Percentiles rank a stretch among this genome's conserved stretches.
phyloP scores from a whole-genome alignment of 2,797 vertebrate species.

The Serranus cabrilla region DNA sequence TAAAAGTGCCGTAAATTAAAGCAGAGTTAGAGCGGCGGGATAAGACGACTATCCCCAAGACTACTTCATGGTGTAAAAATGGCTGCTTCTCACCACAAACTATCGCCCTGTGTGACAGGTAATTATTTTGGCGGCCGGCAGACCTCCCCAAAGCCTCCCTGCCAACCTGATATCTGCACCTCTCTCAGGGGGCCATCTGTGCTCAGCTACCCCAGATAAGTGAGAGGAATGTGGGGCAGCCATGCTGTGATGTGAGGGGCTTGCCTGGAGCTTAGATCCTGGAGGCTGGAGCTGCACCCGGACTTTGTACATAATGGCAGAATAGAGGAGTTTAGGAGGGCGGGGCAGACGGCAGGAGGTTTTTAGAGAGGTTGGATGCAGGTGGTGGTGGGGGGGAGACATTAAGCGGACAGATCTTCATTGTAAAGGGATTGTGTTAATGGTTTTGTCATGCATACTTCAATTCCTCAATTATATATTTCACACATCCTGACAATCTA shows the following conservation, averaged over 20 bases:
- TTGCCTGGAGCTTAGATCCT: conserved; percentile 52
- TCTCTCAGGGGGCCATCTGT: conserved; percentile 68
- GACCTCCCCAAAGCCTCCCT: conserved; percentile 55
- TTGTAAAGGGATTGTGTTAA: too few species aligned
- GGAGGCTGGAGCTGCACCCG: conserved; percentile 42
- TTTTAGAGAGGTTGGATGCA: conserved; percentile 21
- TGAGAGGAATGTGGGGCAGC: conserved; percentile 73
- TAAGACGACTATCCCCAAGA: conserved; percentile 51
- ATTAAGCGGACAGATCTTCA: too few species aligned
- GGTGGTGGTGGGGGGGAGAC: conserved; percentile 19
- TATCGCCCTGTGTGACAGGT: conserved; percentile 75
- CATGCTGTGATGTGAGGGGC: conserved; percentile 55
- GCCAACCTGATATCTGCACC: conserved; percentile 56
- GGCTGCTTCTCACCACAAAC: conserved; percentile 63
- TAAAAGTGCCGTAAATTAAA: conserved; percentile 58
- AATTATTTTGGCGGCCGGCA: conserved; percentile 79
- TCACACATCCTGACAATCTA: too few species aligned
- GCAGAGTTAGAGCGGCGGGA: conserved; percentile 17
- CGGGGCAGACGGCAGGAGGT: conserved; percentile 32
- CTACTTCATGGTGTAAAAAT: conserved; percentile 74
- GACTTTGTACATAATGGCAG: conserved; percentile 41
- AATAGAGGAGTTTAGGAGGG: conserved; percentile 47
- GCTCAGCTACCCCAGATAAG: conserved; percentile 73
- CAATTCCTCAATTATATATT: too few species aligned
- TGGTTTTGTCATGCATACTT: too few species aligned